Evolutionary conservation across 1,140 invertebrate species (phyloP).

Genomic region (Medauroidea extradentata): DNA sequence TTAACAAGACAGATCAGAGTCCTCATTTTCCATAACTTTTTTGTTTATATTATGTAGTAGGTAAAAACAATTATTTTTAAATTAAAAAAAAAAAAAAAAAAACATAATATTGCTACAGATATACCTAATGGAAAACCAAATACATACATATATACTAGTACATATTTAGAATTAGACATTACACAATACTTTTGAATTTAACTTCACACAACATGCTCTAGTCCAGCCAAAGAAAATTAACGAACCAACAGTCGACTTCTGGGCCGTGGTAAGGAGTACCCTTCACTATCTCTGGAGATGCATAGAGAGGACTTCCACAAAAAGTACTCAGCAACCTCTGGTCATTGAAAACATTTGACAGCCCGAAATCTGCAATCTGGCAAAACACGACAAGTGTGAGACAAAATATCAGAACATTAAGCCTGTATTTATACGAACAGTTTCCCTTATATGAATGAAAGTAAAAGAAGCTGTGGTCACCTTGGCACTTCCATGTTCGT

Average conservation of each 20-base stretch:
- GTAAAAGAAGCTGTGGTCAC: slow-evolving; percentile 43
- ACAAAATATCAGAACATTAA: too few species aligned
- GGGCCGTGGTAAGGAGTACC: slow-evolving; percentile 97
- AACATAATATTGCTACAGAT: too few species aligned
- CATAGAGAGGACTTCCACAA: slow-evolving; percentile 96
- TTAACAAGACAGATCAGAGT: too few species aligned
- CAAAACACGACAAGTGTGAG: slow-evolving; percentile 18
- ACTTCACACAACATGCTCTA: too few species aligned
- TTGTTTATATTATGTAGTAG: too few species aligned
- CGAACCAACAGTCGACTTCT: slow-evolving; percentile 55
- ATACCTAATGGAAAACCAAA: too few species aligned
- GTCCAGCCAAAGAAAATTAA: too few species aligned
- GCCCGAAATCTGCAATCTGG: slow-evolving; percentile 96
- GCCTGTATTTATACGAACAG: too few species aligned
- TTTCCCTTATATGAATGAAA: too few species aligned
- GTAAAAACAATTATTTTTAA: too few species aligned
- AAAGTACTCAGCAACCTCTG: slow-evolving; percentile 86
- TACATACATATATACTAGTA: not conserved
- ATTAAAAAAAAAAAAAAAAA: too few species aligned
- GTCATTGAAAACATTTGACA: slow-evolving; percentile 97
- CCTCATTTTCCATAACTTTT: too few species aligned
- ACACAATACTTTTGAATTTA: not conserved
- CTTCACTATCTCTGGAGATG: slow-evolving; percentile 98
- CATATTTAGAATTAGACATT: not conserved
- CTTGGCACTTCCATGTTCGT: slow-evolving; percentile 93